Evolutionary conservation across 2,797 vertebrate genomes (phyloP).

Genomic region (Pelobates cultripes): DNA sequence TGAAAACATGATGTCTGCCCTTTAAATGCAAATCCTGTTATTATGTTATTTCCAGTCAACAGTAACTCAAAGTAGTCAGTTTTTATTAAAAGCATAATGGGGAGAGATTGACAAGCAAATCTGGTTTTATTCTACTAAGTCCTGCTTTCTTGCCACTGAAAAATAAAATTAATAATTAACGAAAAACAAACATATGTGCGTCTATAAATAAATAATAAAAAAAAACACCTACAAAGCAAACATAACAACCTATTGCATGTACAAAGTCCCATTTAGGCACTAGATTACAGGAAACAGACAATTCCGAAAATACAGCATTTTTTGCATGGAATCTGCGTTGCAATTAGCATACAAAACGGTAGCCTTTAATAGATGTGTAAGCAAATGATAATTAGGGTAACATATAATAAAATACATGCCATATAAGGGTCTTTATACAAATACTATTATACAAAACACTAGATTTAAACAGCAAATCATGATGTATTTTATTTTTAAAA

Average conservation of each 20-base stretch:
- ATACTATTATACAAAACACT: not conserved
- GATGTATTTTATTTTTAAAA: not conserved
- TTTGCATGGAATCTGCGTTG: not conserved
- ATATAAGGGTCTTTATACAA: not conserved
- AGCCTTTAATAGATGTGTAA: not conserved
- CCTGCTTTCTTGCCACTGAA: not conserved
- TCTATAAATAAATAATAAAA: not conserved
- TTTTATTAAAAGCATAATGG: not conserved
- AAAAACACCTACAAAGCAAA: not conserved
- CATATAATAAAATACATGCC: slow-evolving; percentile 2
- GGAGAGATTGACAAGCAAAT: not conserved
- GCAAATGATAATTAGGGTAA: not conserved
- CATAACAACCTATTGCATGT: not conserved
- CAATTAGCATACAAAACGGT: slow-evolving; percentile 11
- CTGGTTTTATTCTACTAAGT: not conserved
- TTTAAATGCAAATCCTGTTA: too few species aligned
- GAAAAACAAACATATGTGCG: not conserved
- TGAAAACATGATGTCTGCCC: too few species aligned
- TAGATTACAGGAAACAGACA: not conserved
- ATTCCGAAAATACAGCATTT: not conserved
- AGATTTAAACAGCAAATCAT: not conserved
- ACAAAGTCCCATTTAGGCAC: not conserved
- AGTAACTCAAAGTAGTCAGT: too few species aligned
- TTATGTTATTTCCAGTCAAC: too few species aligned
- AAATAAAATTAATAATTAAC: not conserved